Evolutionary conservation across 1,140 invertebrate species (phyloP).

Genomic region (Nephotettix cincticeps): DNA sequence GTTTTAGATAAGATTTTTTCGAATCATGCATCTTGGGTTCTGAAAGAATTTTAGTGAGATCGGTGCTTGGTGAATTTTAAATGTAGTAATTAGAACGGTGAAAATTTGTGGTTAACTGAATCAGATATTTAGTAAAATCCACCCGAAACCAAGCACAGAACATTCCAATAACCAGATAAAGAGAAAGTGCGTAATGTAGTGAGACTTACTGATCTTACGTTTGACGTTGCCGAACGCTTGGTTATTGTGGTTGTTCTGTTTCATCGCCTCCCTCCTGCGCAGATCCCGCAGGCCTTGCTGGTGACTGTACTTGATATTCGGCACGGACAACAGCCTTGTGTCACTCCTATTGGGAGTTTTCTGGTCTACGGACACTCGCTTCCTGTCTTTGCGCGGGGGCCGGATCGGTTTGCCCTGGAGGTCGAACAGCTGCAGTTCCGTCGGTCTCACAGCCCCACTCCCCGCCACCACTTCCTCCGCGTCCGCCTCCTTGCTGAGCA

Average conservation of each 20-base stretch:
- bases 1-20: too few species aligned
- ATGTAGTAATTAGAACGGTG: too few species aligned
- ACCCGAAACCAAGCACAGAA: slow-evolving; percentile 21
- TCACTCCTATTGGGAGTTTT: slow-evolving; percentile 56
- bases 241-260: slow-evolving; percentile 31
- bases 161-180: not conserved
- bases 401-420: slow-evolving; percentile 57
- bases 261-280: slow-evolving; percentile 3
- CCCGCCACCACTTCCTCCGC: slow-evolving; percentile 10
- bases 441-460: slow-evolving; percentile 49
- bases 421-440: slow-evolving; percentile 63
- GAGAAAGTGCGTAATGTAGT: slow-evolving; percentile 1
- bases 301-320: slow-evolving; percentile 66
- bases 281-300: slow-evolving; percentile 40
- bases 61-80: not conserved
- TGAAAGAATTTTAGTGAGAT: too few species aligned
- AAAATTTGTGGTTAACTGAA: not conserved
- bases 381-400: slow-evolving; percentile 60
- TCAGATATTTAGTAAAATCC: not conserved
- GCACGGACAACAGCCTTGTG: slow-evolving; percentile 69
- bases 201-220: slow-evolving; percentile 84
- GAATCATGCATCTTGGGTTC: too few species aligned
- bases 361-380: slow-evolving; percentile 48
- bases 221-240: slow-evolving; percentile 61
- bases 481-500: slow-evolving; percentile 27